Base-by-base conservation (phyloP, 2,888 invertebrate species). In the Catotricha subobsoleta region DNA sequence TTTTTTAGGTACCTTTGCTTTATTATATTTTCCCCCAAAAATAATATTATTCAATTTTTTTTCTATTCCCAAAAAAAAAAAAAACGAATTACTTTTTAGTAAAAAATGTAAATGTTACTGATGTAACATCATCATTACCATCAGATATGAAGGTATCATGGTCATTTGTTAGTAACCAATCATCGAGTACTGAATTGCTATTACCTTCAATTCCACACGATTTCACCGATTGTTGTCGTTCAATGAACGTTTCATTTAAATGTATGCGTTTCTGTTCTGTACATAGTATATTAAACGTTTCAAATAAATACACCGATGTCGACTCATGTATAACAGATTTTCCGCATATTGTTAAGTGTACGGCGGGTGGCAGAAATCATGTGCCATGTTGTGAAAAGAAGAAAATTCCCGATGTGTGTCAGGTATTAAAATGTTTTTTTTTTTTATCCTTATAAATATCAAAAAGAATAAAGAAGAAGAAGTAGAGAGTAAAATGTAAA, bases 201-300 rank as follows among this genome's bases (percentile, higher is more conserved):
- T n/a, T n/a, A n/a, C n/a, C n/a, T 13, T 27, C 38, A 9, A 35
- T 44, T 8, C 29, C 43, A 2, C 84, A 86, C 57, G 83, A 86
- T 59, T 84, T 83, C 59, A 83, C 82, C 0, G 76, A 79, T 49
- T 87, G 86, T 57, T 87, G 86, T 51, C 54, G 76, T 6, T 58
- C 65, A 3, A 67, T 71, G 45, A 81, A 81, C 53, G 81, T 86
- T 2, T 71, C 76, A n/a, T 59, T 65, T 9, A 60, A 67, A 34
- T 87, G 86, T 54, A 67, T 81, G 43, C 84, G 83, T 36, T 86
- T 84, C 59, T 87, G 86, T 62, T 81, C 79, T 53, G 75, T 86
- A 8, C 80, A 82, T 54, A 76, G 75, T 41, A 79, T 80, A 44
- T 57, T 80, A 41, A 73, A 76, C 54, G 82, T 82, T 13, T 72